Evolutionary conservation across 2,888 invertebrate species (phyloP).

Genomic region (Mythimna impura): DNA sequence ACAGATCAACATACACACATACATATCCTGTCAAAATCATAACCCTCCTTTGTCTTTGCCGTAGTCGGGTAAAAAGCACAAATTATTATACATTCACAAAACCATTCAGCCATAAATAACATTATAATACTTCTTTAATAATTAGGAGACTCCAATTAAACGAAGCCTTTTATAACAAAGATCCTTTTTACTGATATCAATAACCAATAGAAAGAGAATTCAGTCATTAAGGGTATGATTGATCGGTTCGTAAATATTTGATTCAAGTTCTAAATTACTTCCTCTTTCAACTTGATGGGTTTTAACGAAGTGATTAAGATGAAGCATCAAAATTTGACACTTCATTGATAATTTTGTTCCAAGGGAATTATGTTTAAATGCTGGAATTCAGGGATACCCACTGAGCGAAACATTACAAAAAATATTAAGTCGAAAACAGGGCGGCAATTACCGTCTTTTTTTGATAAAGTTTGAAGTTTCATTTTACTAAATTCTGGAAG

Average conservation of each 20-base stretch:
- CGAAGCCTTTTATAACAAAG: conserved; percentile 5
- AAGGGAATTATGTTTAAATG: neutral
- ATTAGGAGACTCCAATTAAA: neutral
- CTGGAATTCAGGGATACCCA: no score
- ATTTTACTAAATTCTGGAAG: no score
- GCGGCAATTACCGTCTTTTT: no score
- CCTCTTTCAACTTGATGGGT: conserved; percentile 13
- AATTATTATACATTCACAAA: no score
- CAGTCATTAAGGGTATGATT: conserved; percentile 2
- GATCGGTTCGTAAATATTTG: conserved; percentile 4
- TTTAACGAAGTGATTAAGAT: conserved; percentile 5
- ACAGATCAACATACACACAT: no score
- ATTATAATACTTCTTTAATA: neutral
- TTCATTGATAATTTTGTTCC: neutral
- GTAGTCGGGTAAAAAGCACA: no score
- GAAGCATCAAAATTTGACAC: neutral
- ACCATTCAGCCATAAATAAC: neutral
- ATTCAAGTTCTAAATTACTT: neutral
- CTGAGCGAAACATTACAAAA: no score
- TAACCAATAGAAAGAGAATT: conserved; percentile 3
- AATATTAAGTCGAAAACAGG: no score
- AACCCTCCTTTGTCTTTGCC: no score
- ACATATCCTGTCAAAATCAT: no score
- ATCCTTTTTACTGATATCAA: conserved; percentile 12
- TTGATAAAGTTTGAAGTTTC: no score